Conservation (phyloP, 2,888 invertebrate species). For the Acrocyrtus sp. region DNA sequence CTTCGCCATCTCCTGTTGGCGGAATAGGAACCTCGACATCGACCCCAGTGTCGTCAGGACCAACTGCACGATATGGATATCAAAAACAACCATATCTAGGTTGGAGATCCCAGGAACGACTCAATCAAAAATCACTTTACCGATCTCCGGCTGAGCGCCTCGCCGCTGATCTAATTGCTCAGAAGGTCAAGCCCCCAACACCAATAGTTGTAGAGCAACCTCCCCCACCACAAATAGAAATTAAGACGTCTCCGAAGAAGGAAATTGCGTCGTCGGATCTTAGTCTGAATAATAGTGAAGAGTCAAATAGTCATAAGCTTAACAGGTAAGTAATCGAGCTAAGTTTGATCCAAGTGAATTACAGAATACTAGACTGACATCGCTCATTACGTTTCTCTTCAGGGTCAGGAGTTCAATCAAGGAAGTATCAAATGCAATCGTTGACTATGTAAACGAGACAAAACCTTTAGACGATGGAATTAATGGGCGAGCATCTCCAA, state of each 20-base stretch:
- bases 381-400: conserved; percentile 65
- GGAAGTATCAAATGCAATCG: conserved; percentile 92
- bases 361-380: too few species aligned
- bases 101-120: conserved; percentile 85
- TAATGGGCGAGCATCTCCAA: conserved; percentile 67
- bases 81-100: conserved; percentile 90
- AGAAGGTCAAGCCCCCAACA: conserved; percentile 62
- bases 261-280: conserved; percentile 59
- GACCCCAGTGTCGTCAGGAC: conserved; percentile 61
- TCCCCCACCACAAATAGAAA: conserved; percentile 17
- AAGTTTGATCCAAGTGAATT: too few species aligned
- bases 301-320: conserved; percentile 61
- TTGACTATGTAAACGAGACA: conserved; percentile 79
- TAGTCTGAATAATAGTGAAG: conserved; percentile 62
- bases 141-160: conserved; percentile 71
- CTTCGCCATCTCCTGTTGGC: conserved; percentile 62
- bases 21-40: conserved; percentile 56
- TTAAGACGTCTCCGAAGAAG: conserved; percentile 49
- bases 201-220: conserved; percentile 19
- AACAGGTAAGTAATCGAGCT: conserved; percentile 61
- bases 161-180: conserved; percentile 81
- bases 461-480: conserved; percentile 60
- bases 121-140: conserved; percentile 68
- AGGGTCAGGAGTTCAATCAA: conserved; percentile 87
- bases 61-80: conserved; percentile 67